These are phyloP conservation scores for Phoxinus phoxinus DNA, from an alignment of 2,113 vertebrate species.

Conservation along the genomic window DNA sequence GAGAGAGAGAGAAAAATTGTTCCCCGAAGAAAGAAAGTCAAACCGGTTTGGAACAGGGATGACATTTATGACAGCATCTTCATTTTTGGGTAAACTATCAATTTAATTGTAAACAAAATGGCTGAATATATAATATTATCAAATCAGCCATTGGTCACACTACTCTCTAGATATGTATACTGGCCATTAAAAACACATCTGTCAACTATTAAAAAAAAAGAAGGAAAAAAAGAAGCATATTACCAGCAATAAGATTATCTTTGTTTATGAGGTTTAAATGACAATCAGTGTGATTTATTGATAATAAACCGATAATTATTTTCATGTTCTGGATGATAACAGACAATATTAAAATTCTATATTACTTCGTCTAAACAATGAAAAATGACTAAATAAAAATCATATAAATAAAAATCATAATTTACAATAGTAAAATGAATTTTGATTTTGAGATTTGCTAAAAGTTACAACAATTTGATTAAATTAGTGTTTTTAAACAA, in stretches of 20 bases:
- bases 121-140: neutral
- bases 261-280: neutral
- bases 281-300: neutral
- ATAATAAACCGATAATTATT: neutral
- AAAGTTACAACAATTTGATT: too few relatives aligned
- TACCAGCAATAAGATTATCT: neutral
- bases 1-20: too few relatives aligned
- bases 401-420: neutral
- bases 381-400: neutral
- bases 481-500: too few relatives aligned
- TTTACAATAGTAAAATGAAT: neutral
- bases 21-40: neutral
- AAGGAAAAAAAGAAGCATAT: neutral
- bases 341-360: neutral
- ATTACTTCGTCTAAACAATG: neutral
- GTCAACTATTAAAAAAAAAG: neutral
- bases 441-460: neutral
- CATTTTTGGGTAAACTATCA: too few relatives aligned
- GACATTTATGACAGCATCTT: too few relatives aligned
- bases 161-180: neutral
- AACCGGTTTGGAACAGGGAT: too few relatives aligned
- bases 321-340: neutral
- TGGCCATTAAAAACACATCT: neutral
- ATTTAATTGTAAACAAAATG: too few relatives aligned
- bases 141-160: neutral